Percentiles rank a stretch among this genome's conserved stretches.
These are phyloP conservation scores for Scomber colias DNA, from an alignment of 2,113 vertebrate genomes.

Conservation along the genomic window DNA sequence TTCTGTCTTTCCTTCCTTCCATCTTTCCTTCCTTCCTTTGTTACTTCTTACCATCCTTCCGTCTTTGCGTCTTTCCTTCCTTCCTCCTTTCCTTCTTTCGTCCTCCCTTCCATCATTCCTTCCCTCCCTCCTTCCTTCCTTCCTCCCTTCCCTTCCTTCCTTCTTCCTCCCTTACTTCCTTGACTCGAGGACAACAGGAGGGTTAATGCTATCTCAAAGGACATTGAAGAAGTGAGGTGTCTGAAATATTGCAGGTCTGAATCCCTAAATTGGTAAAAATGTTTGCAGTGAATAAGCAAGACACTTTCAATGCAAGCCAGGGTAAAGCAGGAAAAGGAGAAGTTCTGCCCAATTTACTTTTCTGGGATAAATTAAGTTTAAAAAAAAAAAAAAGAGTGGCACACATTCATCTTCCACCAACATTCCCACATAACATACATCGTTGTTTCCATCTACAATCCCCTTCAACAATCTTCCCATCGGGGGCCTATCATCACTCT, in stretches of 20 bases:
- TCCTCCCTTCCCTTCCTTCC: too few relatives aligned
- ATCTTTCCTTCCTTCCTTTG: too few relatives aligned
- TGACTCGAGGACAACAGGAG: too few relatives aligned
- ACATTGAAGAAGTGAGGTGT: slow-evolving; percentile 2
- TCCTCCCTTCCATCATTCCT: too few relatives aligned
- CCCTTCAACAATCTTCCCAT: slow-evolving; percentile 38
- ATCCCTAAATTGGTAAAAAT: neutral
- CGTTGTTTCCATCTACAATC: slow-evolving; percentile 16
- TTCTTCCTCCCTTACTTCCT: too few relatives aligned
- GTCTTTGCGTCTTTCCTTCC: too few relatives aligned
- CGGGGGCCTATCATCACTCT: slow-evolving; percentile 83
- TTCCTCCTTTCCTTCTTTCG: too few relatives aligned
- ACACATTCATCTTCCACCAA: neutral
- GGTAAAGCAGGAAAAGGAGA: neutral
- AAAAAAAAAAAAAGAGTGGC: slow-evolving; percentile 2
- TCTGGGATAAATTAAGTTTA: neutral
- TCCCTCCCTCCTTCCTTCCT: too few relatives aligned
- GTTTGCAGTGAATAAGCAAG: slow-evolving; percentile 9
- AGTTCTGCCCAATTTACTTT: neutral
- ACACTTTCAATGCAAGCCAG: neutral
- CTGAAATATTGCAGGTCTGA: slow-evolving; percentile 8
- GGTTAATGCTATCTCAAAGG: neutral
- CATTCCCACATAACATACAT: slow-evolving; percentile 29
- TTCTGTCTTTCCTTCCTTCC: too few relatives aligned
- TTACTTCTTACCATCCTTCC: too few relatives aligned